A percentile compares a stretch with the other conserved stretches of the same genome.
phyloP scores from a whole-genome alignment of 1,140 invertebrate species.

The Euura saliciscinereae region DNA sequence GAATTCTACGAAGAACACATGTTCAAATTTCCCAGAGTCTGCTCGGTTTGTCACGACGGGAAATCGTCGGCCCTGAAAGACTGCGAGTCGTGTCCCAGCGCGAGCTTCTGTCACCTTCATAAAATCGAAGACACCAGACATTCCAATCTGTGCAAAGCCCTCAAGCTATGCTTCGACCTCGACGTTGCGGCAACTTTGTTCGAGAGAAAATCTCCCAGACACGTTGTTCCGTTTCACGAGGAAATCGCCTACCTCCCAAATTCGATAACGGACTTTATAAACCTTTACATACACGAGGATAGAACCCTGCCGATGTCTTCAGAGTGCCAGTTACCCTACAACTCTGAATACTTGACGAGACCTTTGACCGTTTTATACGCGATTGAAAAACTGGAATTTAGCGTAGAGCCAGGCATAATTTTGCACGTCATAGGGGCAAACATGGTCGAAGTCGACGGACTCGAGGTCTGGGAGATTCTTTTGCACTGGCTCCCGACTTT shows the following conservation, averaged over 20 bases:
- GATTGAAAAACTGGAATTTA: slow-evolving; percentile 34
- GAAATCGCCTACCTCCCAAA: slow-evolving; percentile 30
- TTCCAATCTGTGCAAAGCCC: slow-evolving; percentile 27
- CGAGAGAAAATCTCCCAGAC: slow-evolving; percentile 27
- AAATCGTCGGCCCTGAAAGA: slow-evolving; percentile 29
- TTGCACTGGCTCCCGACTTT: slow-evolving; percentile 41
- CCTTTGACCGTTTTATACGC: slow-evolving; percentile 43
- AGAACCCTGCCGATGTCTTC: slow-evolving; percentile 22
- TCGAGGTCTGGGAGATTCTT: slow-evolving; percentile 43
- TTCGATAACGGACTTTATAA: slow-evolving; percentile 40
- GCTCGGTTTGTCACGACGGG: slow-evolving; percentile 37
- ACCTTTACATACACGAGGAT: slow-evolving; percentile 32
- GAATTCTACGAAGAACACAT: slow-evolving; percentile 41
- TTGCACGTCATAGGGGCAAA: slow-evolving; percentile 46
- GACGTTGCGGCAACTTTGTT: slow-evolving; percentile 30
- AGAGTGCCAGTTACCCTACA: slow-evolving; percentile 23
- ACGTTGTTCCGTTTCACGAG: slow-evolving; percentile 27
- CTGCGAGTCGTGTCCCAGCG: slow-evolving; percentile 36
- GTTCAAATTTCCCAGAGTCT: slow-evolving; percentile 43
- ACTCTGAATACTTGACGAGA: slow-evolving; percentile 42
- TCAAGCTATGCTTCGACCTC: slow-evolving; percentile 34
- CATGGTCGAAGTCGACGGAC: slow-evolving; percentile 35
- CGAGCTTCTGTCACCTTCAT: slow-evolving; percentile 41
- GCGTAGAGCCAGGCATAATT: slow-evolving; percentile 21
- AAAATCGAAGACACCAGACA: slow-evolving; percentile 26